Conservation (phyloP, 2,888 invertebrate species). For the Harpagoxenus sublaevis region DNA sequence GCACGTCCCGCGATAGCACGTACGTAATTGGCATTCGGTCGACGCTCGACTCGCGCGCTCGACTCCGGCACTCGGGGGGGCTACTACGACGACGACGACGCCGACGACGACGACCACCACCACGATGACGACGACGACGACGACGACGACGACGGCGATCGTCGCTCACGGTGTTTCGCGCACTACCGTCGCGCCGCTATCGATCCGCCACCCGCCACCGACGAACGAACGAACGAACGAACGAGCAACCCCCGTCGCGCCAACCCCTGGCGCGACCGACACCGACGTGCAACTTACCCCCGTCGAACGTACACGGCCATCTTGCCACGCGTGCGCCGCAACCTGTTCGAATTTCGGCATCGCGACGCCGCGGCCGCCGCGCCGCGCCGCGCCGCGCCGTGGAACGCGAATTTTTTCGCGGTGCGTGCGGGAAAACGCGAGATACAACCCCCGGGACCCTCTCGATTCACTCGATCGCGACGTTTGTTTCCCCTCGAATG, state of each 20-base stretch:
- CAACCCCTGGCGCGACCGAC: conserved; percentile 12
- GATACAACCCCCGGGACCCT: no score
- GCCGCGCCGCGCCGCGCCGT: no score
- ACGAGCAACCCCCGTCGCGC: conserved; percentile 3
- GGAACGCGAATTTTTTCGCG: neutral
- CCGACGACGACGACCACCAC: conserved; percentile 51
- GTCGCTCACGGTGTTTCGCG: conserved; percentile 69
- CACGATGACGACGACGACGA: conserved; percentile 19
- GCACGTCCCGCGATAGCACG: conserved; percentile 71
- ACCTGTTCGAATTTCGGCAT: conserved; percentile 26
- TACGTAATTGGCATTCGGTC: conserved; percentile 74
- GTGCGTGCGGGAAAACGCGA: no score
- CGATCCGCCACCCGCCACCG: conserved; percentile 73
- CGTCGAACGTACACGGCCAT: conserved; percentile 24
- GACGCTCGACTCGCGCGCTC: conserved; percentile 48
- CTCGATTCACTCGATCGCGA: neutral
- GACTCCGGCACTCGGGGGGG: conserved; percentile 14
- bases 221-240: conserved; percentile 18
- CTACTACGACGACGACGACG: neutral
- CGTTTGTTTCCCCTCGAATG: neutral
- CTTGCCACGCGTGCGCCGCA: conserved; percentile 38
- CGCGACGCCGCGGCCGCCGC: neutral
- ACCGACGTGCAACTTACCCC: neutral
- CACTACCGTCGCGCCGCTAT: conserved; percentile 73
- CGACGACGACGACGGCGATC: conserved; percentile 52